Evolutionary conservation across 2,797 vertebrate genomes (phyloP).

Genomic region (Pterois miles): DNA sequence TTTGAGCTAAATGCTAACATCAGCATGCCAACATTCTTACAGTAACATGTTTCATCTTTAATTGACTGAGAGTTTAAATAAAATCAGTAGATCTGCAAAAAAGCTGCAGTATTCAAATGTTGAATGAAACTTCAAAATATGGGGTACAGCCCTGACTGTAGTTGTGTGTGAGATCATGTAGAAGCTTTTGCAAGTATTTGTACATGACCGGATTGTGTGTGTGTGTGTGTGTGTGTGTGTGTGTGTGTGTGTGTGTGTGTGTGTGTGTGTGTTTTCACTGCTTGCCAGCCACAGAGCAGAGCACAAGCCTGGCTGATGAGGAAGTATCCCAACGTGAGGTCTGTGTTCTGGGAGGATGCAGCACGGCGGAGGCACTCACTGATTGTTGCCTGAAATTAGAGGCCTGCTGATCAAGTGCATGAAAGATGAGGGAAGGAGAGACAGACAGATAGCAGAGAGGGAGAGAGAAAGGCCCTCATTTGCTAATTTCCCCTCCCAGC

Average conservation of each 20-base stretch:
- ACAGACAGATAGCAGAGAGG: not conserved
- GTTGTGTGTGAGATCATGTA: not conserved
- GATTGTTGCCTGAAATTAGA: conserved; percentile 61
- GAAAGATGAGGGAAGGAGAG: not conserved
- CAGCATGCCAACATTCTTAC: too few species aligned
- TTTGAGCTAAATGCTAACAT: too few species aligned
- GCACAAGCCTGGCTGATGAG: conserved; percentile 44
- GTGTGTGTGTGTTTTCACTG: not conserved
- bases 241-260: too few species aligned
- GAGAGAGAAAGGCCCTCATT: conserved; percentile 29
- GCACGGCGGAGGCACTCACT: not conserved
- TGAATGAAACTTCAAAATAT: too few species aligned
- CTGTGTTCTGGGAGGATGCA: conserved; percentile 38
- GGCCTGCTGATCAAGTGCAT: conserved; percentile 45
- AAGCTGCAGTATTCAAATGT: too few species aligned
- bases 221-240: too few species aligned
- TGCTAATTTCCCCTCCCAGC: conserved; percentile 40
- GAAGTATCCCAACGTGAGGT: conserved; percentile 44
- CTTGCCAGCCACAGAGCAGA: conserved; percentile 7
- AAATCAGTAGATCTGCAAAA: too few species aligned
- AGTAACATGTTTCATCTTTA: too few species aligned
- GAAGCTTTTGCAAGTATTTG: not conserved
- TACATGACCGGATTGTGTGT: not conserved
- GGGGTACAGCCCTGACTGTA: not conserved
- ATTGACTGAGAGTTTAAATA: too few species aligned